Evolutionary conservation across 2,888 invertebrate species (phyloP), one percentile per base, ranked within the genome.

Genomic region (Sinhomidia bicolor): DNA sequence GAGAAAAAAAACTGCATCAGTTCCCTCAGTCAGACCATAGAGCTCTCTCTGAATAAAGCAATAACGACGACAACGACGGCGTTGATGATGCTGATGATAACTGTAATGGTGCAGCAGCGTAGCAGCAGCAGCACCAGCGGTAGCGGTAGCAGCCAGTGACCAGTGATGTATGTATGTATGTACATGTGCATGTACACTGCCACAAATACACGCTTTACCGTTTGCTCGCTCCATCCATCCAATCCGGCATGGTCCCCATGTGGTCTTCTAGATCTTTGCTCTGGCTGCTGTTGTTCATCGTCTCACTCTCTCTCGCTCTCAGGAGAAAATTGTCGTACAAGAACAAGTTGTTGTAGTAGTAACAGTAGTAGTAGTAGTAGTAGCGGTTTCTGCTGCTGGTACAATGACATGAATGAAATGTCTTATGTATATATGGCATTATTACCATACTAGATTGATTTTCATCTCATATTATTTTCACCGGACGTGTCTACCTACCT

Each of bases 1-100:
- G 23, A 60, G n/a, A 47, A 47, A 36, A 71, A 71, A 71, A 76
- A 76, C 76, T 76, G 76, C 76, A 76, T 51, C 51, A 76, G 29
- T 29, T 74, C 47, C 9, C 0, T 5, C 5, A 23, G 1, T 2
- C 3, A n/a, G 7, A 54, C 17, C 51, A n/a, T 6, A 20, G 57
- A 57, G 17, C 7, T n/a, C 5, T 17, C 14, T 7, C 10, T 6
- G 29, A 12, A 62, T 32, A 62, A 14, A 54, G 17, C 17, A 17
- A 17, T 60, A 12, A 17, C 10, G 14, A 20, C 20, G 60, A 36
- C 36, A 7, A 36, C 36, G 10, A 20, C 10, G 60, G 26, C 14
- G 57, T 17, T 41, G 41, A 74, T 14, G 47, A 76, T 76, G 29
- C 29, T 32, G 29, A 76, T n/a, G 54, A 32, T 14, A 32, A 47